Conservation (phyloP, 2,113 vertebrate genomes). For the Mobula hypostoma region DNA sequence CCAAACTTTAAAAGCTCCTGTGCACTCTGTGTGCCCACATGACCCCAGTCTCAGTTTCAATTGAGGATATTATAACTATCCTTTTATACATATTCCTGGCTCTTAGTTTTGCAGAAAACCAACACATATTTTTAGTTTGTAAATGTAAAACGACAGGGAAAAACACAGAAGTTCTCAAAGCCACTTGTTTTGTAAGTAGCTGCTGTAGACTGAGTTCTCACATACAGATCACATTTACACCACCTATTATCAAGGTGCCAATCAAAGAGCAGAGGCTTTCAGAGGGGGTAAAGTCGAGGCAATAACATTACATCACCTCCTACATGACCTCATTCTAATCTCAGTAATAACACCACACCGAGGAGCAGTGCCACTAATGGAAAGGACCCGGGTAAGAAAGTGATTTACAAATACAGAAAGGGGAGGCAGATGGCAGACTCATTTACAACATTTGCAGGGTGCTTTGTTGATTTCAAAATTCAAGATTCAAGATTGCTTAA, state of each 20-base stretch:
- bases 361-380: neutral
- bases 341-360: neutral
- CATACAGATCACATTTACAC: neutral
- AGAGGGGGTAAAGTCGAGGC: neutral
- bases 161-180: neutral
- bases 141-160: too few relatives aligned
- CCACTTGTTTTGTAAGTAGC: neutral
- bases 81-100: neutral
- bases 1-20: neutral
- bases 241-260: neutral
- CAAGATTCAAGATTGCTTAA: too few relatives aligned
- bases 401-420: slow-evolving; percentile 12
- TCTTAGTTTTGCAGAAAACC: neutral
- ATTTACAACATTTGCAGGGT: neutral
- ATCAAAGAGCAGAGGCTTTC: neutral
- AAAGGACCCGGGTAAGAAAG: neutral
- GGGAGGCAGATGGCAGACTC: neutral
- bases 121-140: neutral
- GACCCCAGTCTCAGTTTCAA: neutral
- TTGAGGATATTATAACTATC: neutral
- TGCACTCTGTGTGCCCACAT: neutral
- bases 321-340: slow-evolving; percentile 31
- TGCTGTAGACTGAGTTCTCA: neutral
- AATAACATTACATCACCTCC: slow-evolving; percentile 27
- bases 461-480: neutral